A percentile compares a stretch with the other conserved stretches of the same genome.
Conservation (phyloP, 1,140 invertebrate genomes). For the Caenorhabditis brenneri region DNA sequence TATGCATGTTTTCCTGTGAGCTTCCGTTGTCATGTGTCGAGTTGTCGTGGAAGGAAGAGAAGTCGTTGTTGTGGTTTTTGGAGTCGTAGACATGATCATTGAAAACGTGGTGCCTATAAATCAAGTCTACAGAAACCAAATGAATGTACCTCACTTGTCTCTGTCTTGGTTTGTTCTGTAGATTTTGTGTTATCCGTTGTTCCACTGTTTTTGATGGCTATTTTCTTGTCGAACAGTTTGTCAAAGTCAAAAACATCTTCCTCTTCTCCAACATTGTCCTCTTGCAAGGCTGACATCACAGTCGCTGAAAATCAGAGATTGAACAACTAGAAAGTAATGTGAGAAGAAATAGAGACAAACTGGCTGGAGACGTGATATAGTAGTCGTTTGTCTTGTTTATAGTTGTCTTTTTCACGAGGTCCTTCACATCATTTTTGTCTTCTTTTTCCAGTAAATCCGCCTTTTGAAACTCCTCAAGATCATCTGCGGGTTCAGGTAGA, state of each 20-base stretch:
- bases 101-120: background rate
- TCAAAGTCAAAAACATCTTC: background rate
- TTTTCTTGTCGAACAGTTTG: conserved; percentile 11
- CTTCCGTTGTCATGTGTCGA: background rate
- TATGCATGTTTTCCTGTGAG: conserved; percentile 2
- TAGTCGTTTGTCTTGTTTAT: conserved; percentile 1
- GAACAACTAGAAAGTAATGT: background rate
- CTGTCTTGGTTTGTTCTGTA: background rate
- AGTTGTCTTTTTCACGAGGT: conserved; percentile 11
- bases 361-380: conserved; percentile 30
- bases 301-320: conserved; percentile 21
- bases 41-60: background rate
- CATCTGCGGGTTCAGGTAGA: background rate
- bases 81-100: background rate
- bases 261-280: background rate
- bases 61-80: background rate
- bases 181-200: background rate
- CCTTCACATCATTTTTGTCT: background rate
- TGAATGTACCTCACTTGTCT: background rate
- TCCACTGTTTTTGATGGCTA: background rate
- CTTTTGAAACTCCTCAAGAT: conserved; percentile 5
- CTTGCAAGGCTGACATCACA: conserved; percentile 1
- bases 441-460: conserved; percentile 15
- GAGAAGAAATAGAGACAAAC: background rate
- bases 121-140: background rate